Base-by-base conservation (phyloP, 2,888 invertebrate species). In the Meganola albula region DNA sequence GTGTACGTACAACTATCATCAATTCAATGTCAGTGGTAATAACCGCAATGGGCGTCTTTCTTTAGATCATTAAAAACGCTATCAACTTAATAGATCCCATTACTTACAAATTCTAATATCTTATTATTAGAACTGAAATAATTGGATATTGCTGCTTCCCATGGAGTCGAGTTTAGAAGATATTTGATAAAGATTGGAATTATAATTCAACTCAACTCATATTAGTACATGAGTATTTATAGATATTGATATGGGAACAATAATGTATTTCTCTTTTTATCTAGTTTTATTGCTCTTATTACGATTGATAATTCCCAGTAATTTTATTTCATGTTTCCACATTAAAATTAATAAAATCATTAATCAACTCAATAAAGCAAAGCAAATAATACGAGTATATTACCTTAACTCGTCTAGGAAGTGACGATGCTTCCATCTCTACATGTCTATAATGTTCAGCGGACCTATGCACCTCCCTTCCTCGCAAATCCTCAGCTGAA, bases 331-430 rank as follows among this genome's bases (percentile, higher is more conserved):
- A n/a, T n/a, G n/a, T n/a, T n/a, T n/a, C n/a, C n/a, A n/a, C n/a
- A n/a, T n/a, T n/a, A n/a, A n/a, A n/a, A n/a, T n/a, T n/a, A n/a
- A n/a, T n/a, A n/a, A n/a, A n/a, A n/a, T n/a, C n/a, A n/a, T n/a
- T n/a, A n/a, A n/a, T n/a, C n/a, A n/a, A n/a, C n/a, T n/a, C n/a
- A n/a, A n/a, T n/a, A n/a, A n/a, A n/a, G n/a, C n/a, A n/a, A n/a
- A n/a, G n/a, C n/a, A n/a, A n/a, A n/a, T n/a, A n/a, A n/a, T n/a
- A 2, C 8, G 10, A 7, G 42, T 53, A 7, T 20, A 20, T 20
- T 92, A 94, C 94, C 94, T 93, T 92, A 60, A 91, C 92, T 78
- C 90, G 89, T 80, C 93, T 92, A 41, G 90, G 87, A 63, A 90
- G 89, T 41, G 89, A 80, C 33, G 63, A 80, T 33, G 63, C 59